Percentiles rank a stretch among this genome's conserved stretches.
Conservation (phyloP, 1,140 invertebrate species). For the Drosophila varians region DNA sequence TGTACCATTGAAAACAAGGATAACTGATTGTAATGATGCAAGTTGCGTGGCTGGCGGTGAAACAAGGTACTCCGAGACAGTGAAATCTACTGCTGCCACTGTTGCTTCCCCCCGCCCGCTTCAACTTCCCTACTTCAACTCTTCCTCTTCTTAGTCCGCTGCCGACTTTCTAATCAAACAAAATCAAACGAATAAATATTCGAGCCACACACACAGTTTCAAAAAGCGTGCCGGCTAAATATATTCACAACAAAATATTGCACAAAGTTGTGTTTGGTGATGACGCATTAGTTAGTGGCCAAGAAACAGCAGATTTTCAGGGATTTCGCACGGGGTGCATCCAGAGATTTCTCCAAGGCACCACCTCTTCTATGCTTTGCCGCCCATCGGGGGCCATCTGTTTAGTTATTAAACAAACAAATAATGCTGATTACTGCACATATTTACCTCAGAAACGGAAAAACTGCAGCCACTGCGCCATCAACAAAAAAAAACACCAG, state of each 20-base stretch:
- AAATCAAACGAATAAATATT: slow-evolving; percentile 22
- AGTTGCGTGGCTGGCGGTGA: slow-evolving; percentile 18
- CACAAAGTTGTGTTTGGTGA: slow-evolving; percentile 41
- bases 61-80: slow-evolving; percentile 36
- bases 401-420: not conserved
- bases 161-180: slow-evolving; percentile 78
- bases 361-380: not conserved
- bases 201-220: not conserved
- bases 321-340: slow-evolving; percentile 11
- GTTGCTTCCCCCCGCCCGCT: slow-evolving; percentile 11
- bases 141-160: slow-evolving; percentile 17
- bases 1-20: not conserved
- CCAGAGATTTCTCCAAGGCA: not conserved
- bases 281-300: slow-evolving; percentile 71
- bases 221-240: slow-evolving; percentile 53
- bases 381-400: not conserved
- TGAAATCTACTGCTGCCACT: slow-evolving; percentile 48
- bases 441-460: slow-evolving; percentile 41
- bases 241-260: slow-evolving; percentile 57
- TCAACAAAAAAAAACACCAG: slow-evolving; percentile 6
- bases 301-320: slow-evolving; percentile 16
- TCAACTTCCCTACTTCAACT: slow-evolving; percentile 2
- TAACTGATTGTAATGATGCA: slow-evolving; percentile 18
- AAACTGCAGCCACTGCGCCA: slow-evolving; percentile 10
- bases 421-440: not conserved